Evolutionary conservation across 2,113 vertebrate species (phyloP), one percentile per base, ranked within the genome.

Genomic region (Picathartes gymnocephalus): DNA sequence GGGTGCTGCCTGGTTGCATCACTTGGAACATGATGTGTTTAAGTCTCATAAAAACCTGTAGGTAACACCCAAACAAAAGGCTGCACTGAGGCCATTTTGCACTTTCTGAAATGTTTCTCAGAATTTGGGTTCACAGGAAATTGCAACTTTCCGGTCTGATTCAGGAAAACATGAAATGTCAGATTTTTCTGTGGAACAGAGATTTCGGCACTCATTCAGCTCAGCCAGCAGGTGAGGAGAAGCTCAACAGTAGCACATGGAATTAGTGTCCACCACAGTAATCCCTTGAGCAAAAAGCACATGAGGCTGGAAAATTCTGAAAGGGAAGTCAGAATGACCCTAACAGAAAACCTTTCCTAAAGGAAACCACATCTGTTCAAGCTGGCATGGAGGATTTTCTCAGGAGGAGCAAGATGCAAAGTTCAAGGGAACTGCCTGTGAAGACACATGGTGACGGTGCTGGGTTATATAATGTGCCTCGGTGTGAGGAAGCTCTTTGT

Each of bases 201-300:
- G 86, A 93, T 92, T 93, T 88, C 30, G 0, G 56, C 1, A 4
- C 78, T 79, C 65, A 66, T 71, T 92, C 86, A 90, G 88, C 88
- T 92, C 86, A 93, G 90, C 86, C 72, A 94, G 82, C 95, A 96
- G 88, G 90, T 97, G 82, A 95, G 48, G 76, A 92, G 88, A 77
- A 79, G 60, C 82, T 92, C 88, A 93, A 83, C 88, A 72, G 93
- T 53, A 79, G 95, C 88, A 69, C 80, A 42, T 0, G 2, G 37
- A 79, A 57, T 19, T 5, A 58, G 85, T 10, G 77, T 45, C 73
- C 72, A 53, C 69, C 0, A 25, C 72, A 85, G 79, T 80, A 95
- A 95, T 90, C 93, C 93, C 92, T 62, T 78, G 90, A 87, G 94
- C 66, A 94, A 95, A 97, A 72, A 96, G 88, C 64, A 95, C 93